Conservation (phyloP, 2,113 vertebrate genomes). For the Pimephales promelas region DNA sequence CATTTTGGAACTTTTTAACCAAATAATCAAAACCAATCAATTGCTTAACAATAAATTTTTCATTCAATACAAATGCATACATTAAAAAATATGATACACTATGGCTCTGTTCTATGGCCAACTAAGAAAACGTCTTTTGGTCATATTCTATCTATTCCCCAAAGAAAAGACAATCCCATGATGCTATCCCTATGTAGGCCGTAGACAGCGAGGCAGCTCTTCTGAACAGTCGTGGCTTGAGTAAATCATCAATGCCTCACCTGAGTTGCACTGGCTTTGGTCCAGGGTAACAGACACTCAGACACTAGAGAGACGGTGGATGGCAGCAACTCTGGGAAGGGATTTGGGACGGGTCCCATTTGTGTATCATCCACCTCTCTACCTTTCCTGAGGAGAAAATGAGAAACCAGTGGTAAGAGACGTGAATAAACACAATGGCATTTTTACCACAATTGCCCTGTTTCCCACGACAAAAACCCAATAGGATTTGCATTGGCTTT, state of each 20-base stretch:
- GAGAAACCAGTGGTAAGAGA: constrained; percentile 17
- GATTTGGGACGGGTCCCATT: constrained; percentile 82
- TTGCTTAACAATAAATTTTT: background rate
- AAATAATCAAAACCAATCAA: background rate
- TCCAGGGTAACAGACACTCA: constrained; percentile 85
- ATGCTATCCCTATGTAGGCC: background rate
- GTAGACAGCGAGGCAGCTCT: background rate
- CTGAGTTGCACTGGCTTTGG: constrained; percentile 87
- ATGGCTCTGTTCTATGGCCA: background rate
- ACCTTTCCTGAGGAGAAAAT: constrained; percentile 65
- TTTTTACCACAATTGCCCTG: no score
- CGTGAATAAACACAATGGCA: background rate
- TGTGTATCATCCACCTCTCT: constrained; percentile 78
- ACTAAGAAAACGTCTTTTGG: background rate
- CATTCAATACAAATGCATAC: no score
- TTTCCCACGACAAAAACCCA: no score
- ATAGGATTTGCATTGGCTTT: no score
- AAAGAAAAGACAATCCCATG: background rate
- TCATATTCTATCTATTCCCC: background rate
- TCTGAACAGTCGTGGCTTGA: background rate
- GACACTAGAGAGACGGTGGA: constrained; percentile 81
- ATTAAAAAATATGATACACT: background rate
- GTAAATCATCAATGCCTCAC: constrained; percentile 70
- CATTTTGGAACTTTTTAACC: background rate
- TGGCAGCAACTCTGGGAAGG: constrained; percentile 84